These are phyloP conservation scores for Platysternon megacephalum DNA, from an alignment of 2,113 vertebrate genomes.

Conservation along the genomic window DNA sequence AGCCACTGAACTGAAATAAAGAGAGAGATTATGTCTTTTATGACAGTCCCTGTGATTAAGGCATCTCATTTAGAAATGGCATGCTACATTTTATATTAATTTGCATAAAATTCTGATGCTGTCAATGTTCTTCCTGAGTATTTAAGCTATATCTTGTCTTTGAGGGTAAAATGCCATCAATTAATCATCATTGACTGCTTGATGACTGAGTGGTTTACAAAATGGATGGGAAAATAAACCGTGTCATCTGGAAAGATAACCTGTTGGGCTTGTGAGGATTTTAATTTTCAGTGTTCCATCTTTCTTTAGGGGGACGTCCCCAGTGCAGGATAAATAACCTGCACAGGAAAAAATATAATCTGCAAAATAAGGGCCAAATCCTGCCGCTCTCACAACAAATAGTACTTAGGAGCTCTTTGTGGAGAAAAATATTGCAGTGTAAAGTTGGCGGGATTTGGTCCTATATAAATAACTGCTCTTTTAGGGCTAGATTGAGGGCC, in stretches of 20 bases:
- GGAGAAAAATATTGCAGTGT: background rate
- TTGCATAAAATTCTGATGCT: slow-evolving; percentile 50
- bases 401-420: background rate
- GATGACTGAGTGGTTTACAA: background rate
- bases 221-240: background rate
- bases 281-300: background rate
- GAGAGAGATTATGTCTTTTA: background rate
- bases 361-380: background rate
- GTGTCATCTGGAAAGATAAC: background rate
- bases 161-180: slow-evolving; percentile 18
- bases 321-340: background rate
- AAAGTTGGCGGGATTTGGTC: background rate
- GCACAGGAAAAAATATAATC: background rate
- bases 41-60: background rate
- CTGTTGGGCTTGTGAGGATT: background rate
- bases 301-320: background rate
- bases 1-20: background rate
- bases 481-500: background rate
- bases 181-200: slow-evolving; percentile 17
- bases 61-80: slow-evolving; percentile 19
- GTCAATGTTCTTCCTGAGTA: slow-evolving; percentile 7
- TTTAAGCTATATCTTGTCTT: background rate
- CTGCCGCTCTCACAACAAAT: background rate
- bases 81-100: slow-evolving; percentile 32
- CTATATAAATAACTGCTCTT: background rate